A percentile compares a stretch with the other conserved stretches of the same genome.
Evolutionary conservation across 2,888 invertebrate species (phyloP).

Genomic region (Lasioglossum leucozonium): DNA sequence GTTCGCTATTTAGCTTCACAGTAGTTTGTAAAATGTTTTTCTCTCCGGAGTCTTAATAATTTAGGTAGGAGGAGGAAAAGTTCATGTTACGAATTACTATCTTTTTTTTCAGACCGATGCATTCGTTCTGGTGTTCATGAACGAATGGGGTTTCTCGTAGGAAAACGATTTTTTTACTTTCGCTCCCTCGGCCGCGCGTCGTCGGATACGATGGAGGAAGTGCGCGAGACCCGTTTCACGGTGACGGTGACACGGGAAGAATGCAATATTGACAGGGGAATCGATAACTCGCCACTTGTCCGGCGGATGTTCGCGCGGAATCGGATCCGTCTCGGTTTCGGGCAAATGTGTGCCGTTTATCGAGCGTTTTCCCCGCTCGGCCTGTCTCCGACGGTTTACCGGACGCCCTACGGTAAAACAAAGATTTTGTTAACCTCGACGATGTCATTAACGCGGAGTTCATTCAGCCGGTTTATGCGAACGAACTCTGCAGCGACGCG

Average conservation of each 20-base stretch:
- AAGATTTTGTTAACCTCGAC: background rate
- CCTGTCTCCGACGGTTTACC: background rate
- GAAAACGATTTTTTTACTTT: background rate
- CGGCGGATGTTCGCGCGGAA: background rate
- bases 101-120: no score
- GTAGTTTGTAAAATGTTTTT: no score
- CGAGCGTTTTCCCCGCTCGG: background rate
- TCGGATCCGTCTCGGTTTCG: constrained; percentile 1
- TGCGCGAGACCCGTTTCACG: background rate
- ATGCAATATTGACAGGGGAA: constrained; percentile 24
- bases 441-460: background rate
- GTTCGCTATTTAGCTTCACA: no score
- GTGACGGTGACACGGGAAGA: constrained; percentile 13
- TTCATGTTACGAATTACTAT: no score
- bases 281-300: constrained; percentile 32
- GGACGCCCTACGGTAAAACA: background rate
- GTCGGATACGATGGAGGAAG: background rate
- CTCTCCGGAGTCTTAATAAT: no score
- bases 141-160: no score
- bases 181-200: background rate
- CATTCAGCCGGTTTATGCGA: background rate
- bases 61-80: no score
- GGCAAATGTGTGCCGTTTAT: constrained; percentile 10
- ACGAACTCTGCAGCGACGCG: background rate
- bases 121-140: no score